These are phyloP conservation scores for Cantharis nigra DNA, from an alignment of 2,888 invertebrate species.

Conservation along the genomic window DNA sequence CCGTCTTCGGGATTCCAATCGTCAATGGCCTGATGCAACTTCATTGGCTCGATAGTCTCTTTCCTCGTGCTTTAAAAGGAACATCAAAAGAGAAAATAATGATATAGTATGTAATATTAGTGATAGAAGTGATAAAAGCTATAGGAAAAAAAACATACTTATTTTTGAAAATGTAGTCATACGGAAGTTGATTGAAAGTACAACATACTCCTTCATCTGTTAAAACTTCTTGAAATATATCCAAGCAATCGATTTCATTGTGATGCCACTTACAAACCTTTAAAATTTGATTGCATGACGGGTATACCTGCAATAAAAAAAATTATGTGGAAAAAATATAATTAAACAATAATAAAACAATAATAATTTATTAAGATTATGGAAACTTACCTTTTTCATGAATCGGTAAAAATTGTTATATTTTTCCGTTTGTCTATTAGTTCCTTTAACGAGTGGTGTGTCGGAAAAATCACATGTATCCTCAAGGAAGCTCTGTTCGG, in stretches of 20 bases:
- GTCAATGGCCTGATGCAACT: slow-evolving; percentile 32
- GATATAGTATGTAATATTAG: too few species aligned
- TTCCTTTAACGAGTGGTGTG: neutral
- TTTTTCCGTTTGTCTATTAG: neutral
- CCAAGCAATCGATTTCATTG: slow-evolving; percentile 63
- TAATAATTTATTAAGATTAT: too few species aligned
- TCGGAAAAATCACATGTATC: neutral
- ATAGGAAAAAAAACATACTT: neutral
- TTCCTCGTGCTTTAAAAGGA: neutral
- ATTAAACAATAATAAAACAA: too few species aligned
- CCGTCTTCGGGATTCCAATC: slow-evolving; percentile 81
- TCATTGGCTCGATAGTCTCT: slow-evolving; percentile 53
- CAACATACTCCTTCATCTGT: slow-evolving; percentile 87
- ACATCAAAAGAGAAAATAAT: too few species aligned
- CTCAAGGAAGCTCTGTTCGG: neutral
- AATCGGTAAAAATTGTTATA: neutral
- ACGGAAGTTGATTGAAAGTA: slow-evolving; percentile 79
- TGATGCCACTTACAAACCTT: slow-evolving; percentile 72
- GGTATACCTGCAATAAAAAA: neutral
- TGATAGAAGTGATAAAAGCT: too few species aligned
- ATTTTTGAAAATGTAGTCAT: neutral
- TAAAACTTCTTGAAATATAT: slow-evolving; percentile 74
- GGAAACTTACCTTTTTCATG: neutral
- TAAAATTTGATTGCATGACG: slow-evolving; percentile 64
- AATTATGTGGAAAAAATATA: neutral